A percentile compares a stretch with the other conserved stretches of the same genome.
Evolutionary conservation across 2,888 invertebrate genomes (phyloP).

Genomic region (Drosophila subquinaria): DNA sequence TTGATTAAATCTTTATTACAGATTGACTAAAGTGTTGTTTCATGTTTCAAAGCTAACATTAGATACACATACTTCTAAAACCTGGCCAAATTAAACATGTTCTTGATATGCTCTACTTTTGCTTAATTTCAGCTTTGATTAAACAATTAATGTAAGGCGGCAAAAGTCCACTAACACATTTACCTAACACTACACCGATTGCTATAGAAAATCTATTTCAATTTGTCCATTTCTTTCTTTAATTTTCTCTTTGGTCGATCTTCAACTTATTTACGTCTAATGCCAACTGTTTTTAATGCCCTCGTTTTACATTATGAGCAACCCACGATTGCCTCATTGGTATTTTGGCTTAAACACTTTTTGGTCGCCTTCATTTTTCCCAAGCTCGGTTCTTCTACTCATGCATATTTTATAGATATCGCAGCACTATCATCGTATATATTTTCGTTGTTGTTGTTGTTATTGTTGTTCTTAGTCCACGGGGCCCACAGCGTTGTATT

Average conservation of each 20-base stretch:
- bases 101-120: background rate
- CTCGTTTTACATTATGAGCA: conserved; percentile 41
- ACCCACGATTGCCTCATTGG: conserved; percentile 58
- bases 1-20: conserved; percentile 10
- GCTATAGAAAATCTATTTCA: background rate
- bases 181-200: background rate
- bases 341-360: conserved; percentile 52
- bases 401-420: conserved; percentile 73
- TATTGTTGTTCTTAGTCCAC: conserved; percentile 15
- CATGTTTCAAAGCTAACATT: conserved; percentile 5
- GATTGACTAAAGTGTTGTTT: conserved; percentile 2
- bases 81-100: background rate
- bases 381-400: conserved; percentile 44
- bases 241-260: conserved; percentile 1
- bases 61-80: background rate
- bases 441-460: conserved; percentile 25
- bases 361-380: conserved; percentile 50
- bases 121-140: background rate
- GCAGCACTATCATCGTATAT: conserved; percentile 50
- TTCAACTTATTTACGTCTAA: conserved; percentile 1
- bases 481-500: conserved; percentile 21
- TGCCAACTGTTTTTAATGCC: conserved; percentile 18
- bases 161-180: too few relatives aligned
- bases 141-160: background rate
- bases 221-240: background rate